Evolutionary conservation across 2,113 vertebrate genomes (phyloP), one percentile per base, ranked within the genome.

Genomic region (Calidris pygmaea): DNA sequence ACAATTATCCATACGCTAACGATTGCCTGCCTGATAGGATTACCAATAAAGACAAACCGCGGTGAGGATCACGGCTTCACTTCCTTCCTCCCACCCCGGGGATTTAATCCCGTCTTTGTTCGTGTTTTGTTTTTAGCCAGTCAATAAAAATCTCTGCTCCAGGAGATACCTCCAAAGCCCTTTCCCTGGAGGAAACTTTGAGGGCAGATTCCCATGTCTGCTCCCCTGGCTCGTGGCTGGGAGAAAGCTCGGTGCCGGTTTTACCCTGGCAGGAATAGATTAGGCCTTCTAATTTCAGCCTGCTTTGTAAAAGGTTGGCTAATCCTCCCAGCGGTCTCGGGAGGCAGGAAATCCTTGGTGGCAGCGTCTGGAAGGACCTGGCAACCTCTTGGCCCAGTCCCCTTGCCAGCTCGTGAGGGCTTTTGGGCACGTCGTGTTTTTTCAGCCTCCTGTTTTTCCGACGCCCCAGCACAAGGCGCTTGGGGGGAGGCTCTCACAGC

Each of bases 1-100:
- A 94, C 90, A 78, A 56, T 80, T 90, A 81, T 41, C 91, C 87
- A 39, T 23, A 85, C 2, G 43, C 90, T 87, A 88, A 88, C 3
- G 48, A 95, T 83, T 37, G 82, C 71, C 72, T 20, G 77, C 86
- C 95, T 96, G 96, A 96, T 95, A 92, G 94, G 97, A 97, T 97
- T 97, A 97, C 48, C 62, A 30, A 53, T 74, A 85, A 92, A 89
- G 95, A 94, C 77, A 90, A 94, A 90, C 47, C 3, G 2, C 74
- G 14, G 68, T 4, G 79, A 84, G 83, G 94, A 96, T 94, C 85
- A 50, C 10, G 78, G 94, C 95, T 89, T 84, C 74, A 10, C 63
- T 94, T 95, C 91, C 95, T 97, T 89, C 89, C 89, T 86, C 68
- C 77, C 43, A 10, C 71, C 77, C 67, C 4, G 2, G 41, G 70